Conservation (phyloP, 2,888 invertebrate genomes). For the Tuberolachnus salignus region DNA sequence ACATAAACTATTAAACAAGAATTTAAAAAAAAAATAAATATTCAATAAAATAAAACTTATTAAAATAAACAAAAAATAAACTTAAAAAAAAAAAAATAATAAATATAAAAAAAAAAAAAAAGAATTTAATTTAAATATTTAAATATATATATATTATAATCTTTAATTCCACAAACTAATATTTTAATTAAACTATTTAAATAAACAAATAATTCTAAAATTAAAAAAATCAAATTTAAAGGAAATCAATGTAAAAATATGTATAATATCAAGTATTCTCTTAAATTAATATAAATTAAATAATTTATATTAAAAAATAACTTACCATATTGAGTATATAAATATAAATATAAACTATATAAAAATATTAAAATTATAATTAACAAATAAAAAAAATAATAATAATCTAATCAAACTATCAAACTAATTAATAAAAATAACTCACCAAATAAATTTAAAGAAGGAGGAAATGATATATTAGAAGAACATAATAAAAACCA, state of each 20-base stretch:
- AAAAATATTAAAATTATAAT: conserved; percentile 33
- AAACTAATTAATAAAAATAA: conserved; percentile 22
- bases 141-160: conserved; percentile 28
- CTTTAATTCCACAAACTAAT: conserved; percentile 30
- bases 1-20: conserved; percentile 10
- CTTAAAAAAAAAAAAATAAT: conserved; percentile 6
- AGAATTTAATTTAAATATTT: conserved; percentile 20
- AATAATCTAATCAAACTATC: conserved; percentile 24
- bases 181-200: conserved; percentile 43
- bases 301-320: conserved; percentile 35
- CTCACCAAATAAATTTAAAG: conserved; percentile 41
- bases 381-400: neutral
- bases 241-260: conserved; percentile 27
- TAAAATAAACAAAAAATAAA: conserved; percentile 22
- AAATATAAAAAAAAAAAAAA: conserved; percentile 25
- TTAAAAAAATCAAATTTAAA: conserved; percentile 41
- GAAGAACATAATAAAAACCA: conserved; percentile 41
- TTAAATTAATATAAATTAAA: conserved; percentile 26
- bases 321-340: conserved; percentile 29
- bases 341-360: conserved; percentile 37
- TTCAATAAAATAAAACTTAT: conserved; percentile 31
- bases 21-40: conserved; percentile 25
- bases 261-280: conserved; percentile 27
- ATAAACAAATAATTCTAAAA: conserved; percentile 25
- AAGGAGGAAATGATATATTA: conserved; percentile 42